Evolutionary conservation across 2,888 invertebrate genomes (phyloP), one percentile per base, ranked within the genome.

Genomic region (Drosophila setosimentum): DNA sequence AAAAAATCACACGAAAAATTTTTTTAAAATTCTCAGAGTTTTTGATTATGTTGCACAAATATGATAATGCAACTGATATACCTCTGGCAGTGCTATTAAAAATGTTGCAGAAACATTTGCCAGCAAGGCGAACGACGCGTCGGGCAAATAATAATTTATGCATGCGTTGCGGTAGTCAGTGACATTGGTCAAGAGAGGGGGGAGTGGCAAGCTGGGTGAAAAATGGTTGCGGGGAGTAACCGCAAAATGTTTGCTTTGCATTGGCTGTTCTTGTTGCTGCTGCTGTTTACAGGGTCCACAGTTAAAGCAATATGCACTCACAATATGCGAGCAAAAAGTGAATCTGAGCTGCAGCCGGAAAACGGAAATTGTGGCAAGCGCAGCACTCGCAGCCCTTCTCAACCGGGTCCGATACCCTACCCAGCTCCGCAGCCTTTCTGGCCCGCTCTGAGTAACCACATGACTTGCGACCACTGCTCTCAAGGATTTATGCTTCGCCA

Each of bases 261-360:
- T 62, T 63, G 66, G 63, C 37, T 59, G 51, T 49, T 59, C 65
- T 55, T 33, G 33, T 3, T 33, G 59, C 42, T 57, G 62, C 24
- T 68, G 75, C 74, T 71, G 68, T 72, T 73, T 78, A 79, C 80
- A 68, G 69, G 57, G 54, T 55, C 60, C 49, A 59, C 71, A 60
- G 63, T 33, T 65, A 55, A 68, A 67, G 73, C 66, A 83, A 76
- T 73, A 76, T 78, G 76, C 76, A 76, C 68, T 57, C 76, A 67
- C 76, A 76, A 64, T 64, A 68, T 72, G 68, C 68, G 64, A 24
- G 59, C 66, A 82, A 84, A 83, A 83, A 86, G 82, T 89, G 88
- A 89, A 85, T 89, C 85, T 85, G 89, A 87, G 75, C 83, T 86
- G 74, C 79, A 83, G 83, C 85, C 89, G 88, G 85, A 86, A 86